Evolutionary conservation across 2,113 vertebrate species (phyloP).

Genomic region (Orthonyx spaldingii): DNA sequence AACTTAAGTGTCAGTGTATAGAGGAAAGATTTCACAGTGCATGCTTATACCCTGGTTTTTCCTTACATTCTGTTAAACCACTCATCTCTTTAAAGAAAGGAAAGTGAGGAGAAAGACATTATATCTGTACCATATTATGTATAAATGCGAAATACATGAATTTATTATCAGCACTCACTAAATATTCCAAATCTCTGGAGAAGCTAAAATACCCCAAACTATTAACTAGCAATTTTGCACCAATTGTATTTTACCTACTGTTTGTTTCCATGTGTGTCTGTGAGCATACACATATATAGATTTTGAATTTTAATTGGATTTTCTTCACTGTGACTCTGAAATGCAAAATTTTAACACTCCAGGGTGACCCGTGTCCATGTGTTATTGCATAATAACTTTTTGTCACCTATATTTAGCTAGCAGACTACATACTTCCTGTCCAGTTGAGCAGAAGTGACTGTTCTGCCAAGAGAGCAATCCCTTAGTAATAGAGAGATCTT

Average conservation of each 20-base stretch:
- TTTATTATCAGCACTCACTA: constrained; percentile 39
- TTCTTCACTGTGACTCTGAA: not conserved
- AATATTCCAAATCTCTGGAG: constrained; percentile 26
- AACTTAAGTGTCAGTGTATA: not conserved
- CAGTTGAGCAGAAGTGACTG: constrained; percentile 14
- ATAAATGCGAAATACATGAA: not conserved
- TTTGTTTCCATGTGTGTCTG: not conserved
- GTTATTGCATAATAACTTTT: constrained; percentile 31
- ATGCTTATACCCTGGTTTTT: not conserved
- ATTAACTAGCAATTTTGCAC: not conserved
- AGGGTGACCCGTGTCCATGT: not conserved
- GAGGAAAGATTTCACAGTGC: not conserved
- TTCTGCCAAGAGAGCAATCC: constrained; percentile 42
- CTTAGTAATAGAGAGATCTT: not conserved
- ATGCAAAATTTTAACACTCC: not conserved
- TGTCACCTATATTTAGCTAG: not conserved
- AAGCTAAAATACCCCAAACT: constrained; percentile 19
- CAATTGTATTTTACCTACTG: constrained; percentile 36
- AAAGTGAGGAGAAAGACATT: not conserved
- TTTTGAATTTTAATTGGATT: not conserved
- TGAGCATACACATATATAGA: not conserved
- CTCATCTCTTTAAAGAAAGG: not conserved
- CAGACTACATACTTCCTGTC: constrained; percentile 5
- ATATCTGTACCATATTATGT: not conserved
- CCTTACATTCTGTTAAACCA: not conserved